These are phyloP conservation scores for Melipona quadrifasciata DNA, from an alignment of 1,140 invertebrate species.

Conservation along the genomic window DNA sequence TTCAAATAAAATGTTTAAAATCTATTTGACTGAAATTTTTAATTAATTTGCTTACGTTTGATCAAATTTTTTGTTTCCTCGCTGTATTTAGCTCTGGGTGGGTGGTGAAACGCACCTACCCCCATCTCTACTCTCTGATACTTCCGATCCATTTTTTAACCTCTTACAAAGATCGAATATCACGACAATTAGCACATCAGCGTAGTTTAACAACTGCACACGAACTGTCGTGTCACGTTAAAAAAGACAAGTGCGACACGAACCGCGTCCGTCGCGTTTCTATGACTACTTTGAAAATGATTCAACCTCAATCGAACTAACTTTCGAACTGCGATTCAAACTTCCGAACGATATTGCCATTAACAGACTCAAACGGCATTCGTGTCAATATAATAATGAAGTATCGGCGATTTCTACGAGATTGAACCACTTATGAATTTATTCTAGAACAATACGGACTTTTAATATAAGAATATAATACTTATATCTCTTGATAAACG, in stretches of 20 bases:
- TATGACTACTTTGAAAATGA: constrained; percentile 71
- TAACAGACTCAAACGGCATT: not conserved
- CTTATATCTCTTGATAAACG: not conserved
- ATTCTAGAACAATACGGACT: not conserved
- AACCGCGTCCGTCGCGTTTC: constrained; percentile 62
- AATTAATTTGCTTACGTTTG: constrained; percentile 68
- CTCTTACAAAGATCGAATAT: constrained; percentile 14
- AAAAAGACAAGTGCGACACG: constrained; percentile 27
- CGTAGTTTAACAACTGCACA: not conserved
- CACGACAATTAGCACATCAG: not conserved
- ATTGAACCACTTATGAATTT: not conserved
- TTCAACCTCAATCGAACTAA: constrained; percentile 69
- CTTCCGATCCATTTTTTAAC: constrained; percentile 70
- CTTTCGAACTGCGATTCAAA: constrained; percentile 54
- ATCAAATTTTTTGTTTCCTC: constrained; percentile 78
- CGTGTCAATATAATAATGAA: not conserved
- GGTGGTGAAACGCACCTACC: constrained; percentile 75
- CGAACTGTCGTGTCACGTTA: constrained; percentile 1
- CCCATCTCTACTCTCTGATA: constrained; percentile 73
- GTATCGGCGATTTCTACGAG: not conserved
- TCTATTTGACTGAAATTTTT: not conserved
- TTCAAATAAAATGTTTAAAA: not conserved
- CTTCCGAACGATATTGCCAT: not conserved
- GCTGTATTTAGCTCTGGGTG: constrained; percentile 77
- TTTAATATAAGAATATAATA: no score